These are phyloP conservation scores for Deilephila elpenor DNA, from an alignment of 2,888 invertebrate genomes.

Conservation along the genomic window DNA sequence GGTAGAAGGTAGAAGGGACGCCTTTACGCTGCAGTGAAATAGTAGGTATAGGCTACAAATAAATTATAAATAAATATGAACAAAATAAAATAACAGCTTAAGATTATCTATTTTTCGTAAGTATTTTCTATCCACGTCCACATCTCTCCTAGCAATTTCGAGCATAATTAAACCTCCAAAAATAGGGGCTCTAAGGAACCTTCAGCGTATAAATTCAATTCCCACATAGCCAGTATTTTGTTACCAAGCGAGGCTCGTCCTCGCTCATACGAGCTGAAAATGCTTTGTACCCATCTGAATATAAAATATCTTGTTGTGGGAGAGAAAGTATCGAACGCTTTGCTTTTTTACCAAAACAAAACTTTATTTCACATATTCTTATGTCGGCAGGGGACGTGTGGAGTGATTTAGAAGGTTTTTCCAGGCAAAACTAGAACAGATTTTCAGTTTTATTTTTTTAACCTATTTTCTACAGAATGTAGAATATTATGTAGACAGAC, in stretches of 20 bases:
- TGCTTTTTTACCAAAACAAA: conserved; percentile 27
- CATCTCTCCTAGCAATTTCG: not conserved
- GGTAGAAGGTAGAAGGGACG: too few species aligned
- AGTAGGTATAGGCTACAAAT: too few species aligned
- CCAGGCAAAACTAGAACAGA: too few species aligned
- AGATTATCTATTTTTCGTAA: not conserved
- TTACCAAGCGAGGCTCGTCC: not conserved
- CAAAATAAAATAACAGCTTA: too few species aligned
- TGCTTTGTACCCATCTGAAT: conserved; percentile 36
- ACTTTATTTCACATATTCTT: conserved; percentile 8
- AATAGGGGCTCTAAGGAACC: not conserved
- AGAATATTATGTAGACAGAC: not conserved
- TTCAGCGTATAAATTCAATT: not conserved
- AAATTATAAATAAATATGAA: too few species aligned
- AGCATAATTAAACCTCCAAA: not conserved
- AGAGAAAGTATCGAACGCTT: conserved; percentile 26
- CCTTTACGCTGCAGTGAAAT: too few species aligned
- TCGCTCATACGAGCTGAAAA: conserved; percentile 15
- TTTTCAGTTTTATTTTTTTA: not conserved
- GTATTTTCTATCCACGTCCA: too few species aligned
- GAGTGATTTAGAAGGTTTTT: not conserved
- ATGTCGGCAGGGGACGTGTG: not conserved
- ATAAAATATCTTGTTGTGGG: conserved; percentile 15
- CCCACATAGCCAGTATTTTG: not conserved
- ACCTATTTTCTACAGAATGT: not conserved